Evolutionary conservation across 2,888 invertebrate species (phyloP), one percentile per base, ranked within the genome.

Genomic region (Drosophila pegasa): DNA sequence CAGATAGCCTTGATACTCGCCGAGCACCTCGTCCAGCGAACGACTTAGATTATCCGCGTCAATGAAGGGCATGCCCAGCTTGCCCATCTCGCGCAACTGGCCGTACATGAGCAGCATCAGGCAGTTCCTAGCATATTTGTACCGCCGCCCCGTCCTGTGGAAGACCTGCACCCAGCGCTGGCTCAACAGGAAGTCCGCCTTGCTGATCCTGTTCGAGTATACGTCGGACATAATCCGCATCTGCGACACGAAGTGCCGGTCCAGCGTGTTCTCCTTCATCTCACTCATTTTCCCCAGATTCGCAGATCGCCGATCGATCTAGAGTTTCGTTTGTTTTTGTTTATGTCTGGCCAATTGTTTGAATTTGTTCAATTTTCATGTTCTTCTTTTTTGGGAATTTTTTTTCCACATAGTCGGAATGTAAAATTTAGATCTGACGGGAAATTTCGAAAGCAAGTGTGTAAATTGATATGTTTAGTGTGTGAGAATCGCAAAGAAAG

Each of bases 121-220:
- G n/a, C 87, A 80, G 51, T 84, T 88, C 5, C 84, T 47, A 12
- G 84, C 78, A 18, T 58, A 80, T 14, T 85, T 85, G 3, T 87
- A 71, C 10, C 2, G 9, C 0, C 27, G 16, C 2, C 18, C 2
- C 0, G 55, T 69, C 8, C 37, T 33, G 10, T 47, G 25, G 38
- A 88, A 83, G 2, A 50, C 16, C 37, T 63, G 4, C 37, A 85
- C 16, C 84, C 84, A 85, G 5, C 37, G 51, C 25, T 67, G 45
- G n/a, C 64, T 59, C 2, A 75, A 22, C 6, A 7, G 12, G 3
- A 48, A n/a, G 14, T 72, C 63, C 22, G 54, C 18, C 6, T 38
- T 25, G 35, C 37, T 54, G 1, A 61, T 38, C 1, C 40, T 57
- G 0, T 31, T n/a, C 2, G 16, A 14, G 7, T 48, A 65, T 7